Evolutionary conservation across 2,888 invertebrate genomes (phyloP), one percentile per base, ranked within the genome.

Genomic region (Lepidocyrtinus sp.): DNA sequence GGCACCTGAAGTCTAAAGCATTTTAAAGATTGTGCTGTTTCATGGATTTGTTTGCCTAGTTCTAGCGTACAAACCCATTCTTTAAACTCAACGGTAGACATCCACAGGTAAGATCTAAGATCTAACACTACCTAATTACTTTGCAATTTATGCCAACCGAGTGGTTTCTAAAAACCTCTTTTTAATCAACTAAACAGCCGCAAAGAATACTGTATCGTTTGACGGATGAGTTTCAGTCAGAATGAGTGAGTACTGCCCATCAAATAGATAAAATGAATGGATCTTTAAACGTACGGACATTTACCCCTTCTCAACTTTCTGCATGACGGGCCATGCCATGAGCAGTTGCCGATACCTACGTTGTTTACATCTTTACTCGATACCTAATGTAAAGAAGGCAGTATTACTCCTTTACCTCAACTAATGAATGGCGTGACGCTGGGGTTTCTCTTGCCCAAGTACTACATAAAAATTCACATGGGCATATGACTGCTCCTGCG

Each of bases 271-370:
- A n/a, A 71, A 71, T 65, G 21, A 26, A 65, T 69, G 55, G 27
- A 69, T 67, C 15, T 63, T 45, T 64, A 80, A 46, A 67, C 64
- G 68, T 69, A 80, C 81, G 81, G 81, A 75, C 81, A 81, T 81
- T 81, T 81, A 81, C 81, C 81, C 67, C 81, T 75, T 65, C 36
- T 75, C 63, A 81, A 67, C 62, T 64, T 81, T 68, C 75, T 81
- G 75, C 81, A 75, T 75, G 81, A 81, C 61, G 81, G 62, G 68
- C 59, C 25, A 17, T 61, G 27, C 21, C 59, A 59, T 2, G 3
- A 59, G 2, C 59, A 59, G 15, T 21, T 19, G 36, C 26, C 64
- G 26, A 21, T 64, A 46, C 9, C 12, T 46, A 46, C 46, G 36
- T 26, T 64, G 26, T 64, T 25, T 27, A 25, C 26, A 64, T 64